phyloP scores from a whole-genome alignment of 2,888 invertebrate genomes.

The Cactoblastis cactorum region DNA sequence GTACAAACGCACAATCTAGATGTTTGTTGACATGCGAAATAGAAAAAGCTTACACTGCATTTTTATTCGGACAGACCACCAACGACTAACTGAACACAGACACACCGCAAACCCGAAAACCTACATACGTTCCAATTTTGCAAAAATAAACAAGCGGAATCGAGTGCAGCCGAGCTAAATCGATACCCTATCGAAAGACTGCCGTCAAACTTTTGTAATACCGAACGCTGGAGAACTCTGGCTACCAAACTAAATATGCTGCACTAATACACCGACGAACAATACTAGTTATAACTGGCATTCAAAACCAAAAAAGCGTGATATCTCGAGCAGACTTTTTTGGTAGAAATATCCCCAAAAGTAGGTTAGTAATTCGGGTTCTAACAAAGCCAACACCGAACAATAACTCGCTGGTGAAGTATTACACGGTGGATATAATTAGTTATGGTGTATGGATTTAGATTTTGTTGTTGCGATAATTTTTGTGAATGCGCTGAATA shows the following conservation, averaged over 20 bases:
- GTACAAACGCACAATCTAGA: slow-evolving; percentile 20
- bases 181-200: slow-evolving; percentile 58
- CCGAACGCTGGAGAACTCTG: slow-evolving; percentile 29
- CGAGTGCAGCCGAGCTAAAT: slow-evolving; percentile 57
- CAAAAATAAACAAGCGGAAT: slow-evolving; percentile 63
- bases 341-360: slow-evolving; percentile 68
- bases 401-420: slow-evolving; percentile 58
- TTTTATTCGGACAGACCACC: slow-evolving; percentile 52
- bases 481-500: slow-evolving; percentile 67
- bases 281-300: slow-evolving; percentile 68
- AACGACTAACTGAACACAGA: slow-evolving; percentile 52
- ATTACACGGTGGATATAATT: slow-evolving; percentile 78
- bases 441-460: slow-evolving; percentile 78
- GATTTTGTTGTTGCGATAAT: slow-evolving; percentile 76
- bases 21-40: slow-evolving; percentile 45
- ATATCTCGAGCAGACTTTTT: slow-evolving; percentile 63
- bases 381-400: slow-evolving; percentile 54
- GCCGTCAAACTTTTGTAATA: slow-evolving; percentile 72
- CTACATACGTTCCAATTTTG: slow-evolving; percentile 63
- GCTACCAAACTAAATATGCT: slow-evolving; percentile 31
- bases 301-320: slow-evolving; percentile 71
- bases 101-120: slow-evolving; percentile 73
- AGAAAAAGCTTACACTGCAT: slow-evolving; percentile 43
- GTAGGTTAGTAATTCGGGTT: slow-evolving; percentile 76
- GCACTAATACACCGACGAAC: slow-evolving; percentile 57